Base-by-base conservation (phyloP, 2,113 vertebrate species). In the Hydropotes inermis region DNA sequence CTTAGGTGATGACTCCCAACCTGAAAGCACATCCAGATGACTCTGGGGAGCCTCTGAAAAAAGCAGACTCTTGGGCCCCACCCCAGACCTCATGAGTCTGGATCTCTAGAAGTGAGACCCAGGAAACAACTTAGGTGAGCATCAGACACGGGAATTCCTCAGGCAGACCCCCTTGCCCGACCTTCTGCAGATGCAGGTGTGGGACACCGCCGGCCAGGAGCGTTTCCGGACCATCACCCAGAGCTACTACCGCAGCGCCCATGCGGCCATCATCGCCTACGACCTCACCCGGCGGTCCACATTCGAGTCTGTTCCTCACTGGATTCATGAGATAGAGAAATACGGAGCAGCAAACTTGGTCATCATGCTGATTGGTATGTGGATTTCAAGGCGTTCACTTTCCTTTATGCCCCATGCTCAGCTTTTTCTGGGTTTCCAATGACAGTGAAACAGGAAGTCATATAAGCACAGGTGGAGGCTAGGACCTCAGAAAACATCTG, bases 161-260 rank as follows among this genome's bases (percentile, higher is more conserved):
- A 50, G 0, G 19, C 3, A 3, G 28, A 43, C 3, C n/a, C 0
- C 87, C 14, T 61, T 93, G 96, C 97, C 74, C 36, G 1, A 95
- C 43, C 50, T n/a, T 78, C 82, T 96, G 23, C 98, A 99, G 99
- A 99, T 99, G 98, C 99, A 99, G 97, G 99, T 99, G 83, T 99
- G 99, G 99, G 99, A 99, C 98, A 99, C 99, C 0, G 99, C 99
- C 0, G 99, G 99, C 1, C 99, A 99, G 98, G 99, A 99, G 98
- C 99, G 99, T 60, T 99, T 99, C 98, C 99, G 99, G n/a, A 99
- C 99, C 23, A 99, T 99, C 99, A 99, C 99, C 7, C 99, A 99
- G 98, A 99, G 99, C 98, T 99, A 99, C 96, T 99, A 99, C 96
- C 99, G 99, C 95, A 99, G 99, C 0, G 99, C 99, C 19, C 99